Evolutionary conservation across 2,888 invertebrate genomes (phyloP), one percentile per base, ranked within the genome.

Genomic region (Helleia helle): DNA sequence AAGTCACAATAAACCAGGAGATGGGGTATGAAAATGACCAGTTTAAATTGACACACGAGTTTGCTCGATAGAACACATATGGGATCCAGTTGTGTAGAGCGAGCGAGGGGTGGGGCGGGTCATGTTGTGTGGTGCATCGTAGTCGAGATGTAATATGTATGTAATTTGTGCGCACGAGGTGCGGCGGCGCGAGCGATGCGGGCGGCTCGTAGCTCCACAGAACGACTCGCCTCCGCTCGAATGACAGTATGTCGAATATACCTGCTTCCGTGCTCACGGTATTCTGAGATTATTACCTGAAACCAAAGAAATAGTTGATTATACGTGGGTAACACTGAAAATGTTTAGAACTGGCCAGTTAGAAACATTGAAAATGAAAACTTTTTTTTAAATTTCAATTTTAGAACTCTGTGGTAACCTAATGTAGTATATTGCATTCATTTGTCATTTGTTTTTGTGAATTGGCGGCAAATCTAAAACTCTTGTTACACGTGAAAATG

Each of bases 161-260:
- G 65, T 67, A 62, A 65, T 73, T 70, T 68, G 67, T 68, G 70
- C 63, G 67, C 63, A 60, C 59, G 68, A 66, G 70, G 61, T 62
- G 63, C 52, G 56, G 59, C 18, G 38, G 22, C 28, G 14, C 9
- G 25, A n/a, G 51, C 48, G 49, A 58, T 51, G n/a, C 13, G 28
- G 15, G 28, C 9, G 38, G 29, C 18, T 13, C 24, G 29, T 14
- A 24, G 29, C 24, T 24, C 8, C 4, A 8, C 4, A 8, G 22
- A 2, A 4, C 7, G 6, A 9, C 11, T 18, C 22, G 18, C 34
- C 11, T 18, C 22, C 34, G 12, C 3, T 11, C 18, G 11, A 9
- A 15, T 31, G 31, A 17, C 9, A 9, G 31, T 31, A 15, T n/a
- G 17, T 11, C 27, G 9, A 34, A 17, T 18, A 17, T 34, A 22